Percentiles rank a stretch among this genome's conserved stretches.
Evolutionary conservation across 2,797 vertebrate genomes (phyloP).

Genomic region (Poecilia wingei): DNA sequence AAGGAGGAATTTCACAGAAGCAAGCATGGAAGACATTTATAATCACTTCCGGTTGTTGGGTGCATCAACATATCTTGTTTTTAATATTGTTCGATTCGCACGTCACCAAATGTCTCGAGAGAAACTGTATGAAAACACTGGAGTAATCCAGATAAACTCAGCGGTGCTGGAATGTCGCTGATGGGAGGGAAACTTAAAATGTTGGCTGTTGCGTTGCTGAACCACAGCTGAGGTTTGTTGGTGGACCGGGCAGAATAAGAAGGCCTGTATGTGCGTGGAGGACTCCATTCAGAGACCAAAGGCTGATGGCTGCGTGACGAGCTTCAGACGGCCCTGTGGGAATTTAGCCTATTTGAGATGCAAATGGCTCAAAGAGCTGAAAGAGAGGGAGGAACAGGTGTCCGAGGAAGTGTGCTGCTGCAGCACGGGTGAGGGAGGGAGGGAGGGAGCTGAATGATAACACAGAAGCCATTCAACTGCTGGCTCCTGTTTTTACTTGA

Average conservation of each 20-base stretch:
- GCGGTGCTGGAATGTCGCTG: conserved; percentile 1
- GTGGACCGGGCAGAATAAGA: conserved; percentile 38
- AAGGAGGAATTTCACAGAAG: conserved; percentile 9
- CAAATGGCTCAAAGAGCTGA: conserved; percentile 80
- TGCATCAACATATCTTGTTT: background rate
- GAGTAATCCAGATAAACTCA: background rate
- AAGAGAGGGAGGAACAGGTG: conserved; percentile 83
- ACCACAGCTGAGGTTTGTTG: conserved; percentile 52
- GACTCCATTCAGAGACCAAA: conserved; percentile 59
- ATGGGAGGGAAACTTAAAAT: conserved; percentile 8
- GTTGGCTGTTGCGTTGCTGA: conserved; percentile 42
- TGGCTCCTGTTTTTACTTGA: conserved; percentile 26
- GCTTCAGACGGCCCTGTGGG: conserved; percentile 63
- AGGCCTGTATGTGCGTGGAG: conserved; percentile 50
- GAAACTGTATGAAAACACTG: conserved; percentile 8
- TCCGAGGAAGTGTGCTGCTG: conserved; percentile 74
- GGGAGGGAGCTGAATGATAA: conserved; percentile 62
- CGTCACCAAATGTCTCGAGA: conserved; percentile 11
- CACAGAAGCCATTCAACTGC: conserved; percentile 69
- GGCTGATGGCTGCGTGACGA: conserved; percentile 46
- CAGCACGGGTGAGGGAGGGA: conserved; percentile 35
- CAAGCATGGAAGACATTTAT: conserved; percentile 4
- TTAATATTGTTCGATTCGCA: conserved; percentile 15
- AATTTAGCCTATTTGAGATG: conserved; percentile 80
- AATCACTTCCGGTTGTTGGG: background rate